Base-by-base conservation (phyloP, 2,113 vertebrate genomes). In the Aleadryas rufinucha region DNA sequence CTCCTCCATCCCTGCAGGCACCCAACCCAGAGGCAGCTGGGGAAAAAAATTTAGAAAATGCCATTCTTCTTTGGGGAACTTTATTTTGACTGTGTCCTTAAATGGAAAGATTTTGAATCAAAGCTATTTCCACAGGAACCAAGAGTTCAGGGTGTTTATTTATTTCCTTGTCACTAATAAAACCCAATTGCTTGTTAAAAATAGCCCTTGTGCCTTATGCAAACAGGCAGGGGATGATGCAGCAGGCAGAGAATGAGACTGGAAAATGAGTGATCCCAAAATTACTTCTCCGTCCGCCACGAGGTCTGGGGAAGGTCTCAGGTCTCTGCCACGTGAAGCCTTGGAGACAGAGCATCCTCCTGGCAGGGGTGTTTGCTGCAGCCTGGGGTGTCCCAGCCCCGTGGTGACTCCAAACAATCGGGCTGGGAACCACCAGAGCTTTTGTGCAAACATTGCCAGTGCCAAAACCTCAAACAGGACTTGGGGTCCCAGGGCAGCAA, bases 141-240 rank as follows among this genome's bases (percentile, higher is more conserved):
- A 56, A 85, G n/a, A 57, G 47, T 81, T 69, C 39, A 47, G 81
- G 60, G 70, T 81, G 60, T 87, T 95, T 86, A 49, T 90, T 93
- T 89, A 69, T 81, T 47, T 92, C 39, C 39, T 94, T 74, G 65
- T 84, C 77, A 59, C 92, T 84, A 86, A 81, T 63, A 89, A 94
- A 94, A 87, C 42, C 60, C 87, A 95, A 94, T 24, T 84, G 56
- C 57, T 44, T 82, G 90, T 93, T 78, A 84, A 93, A 94, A 94
- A 71, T 52, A 89, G 87, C n/a, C 22, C 39, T 49, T 54, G 42
- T 89, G 80, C 61, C 68, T 87, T 78, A n/a, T 74, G 77, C 56
- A 84, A 57, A 61, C 77, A 76, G 80, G 26, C 57, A 65, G 76
- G n/a, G 63, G 33, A 77, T 74, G 76, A 71, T 88, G 84, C 66